phyloP scores from a whole-genome alignment of 1,140 invertebrate species.

The Trissolcus basalis region DNA sequence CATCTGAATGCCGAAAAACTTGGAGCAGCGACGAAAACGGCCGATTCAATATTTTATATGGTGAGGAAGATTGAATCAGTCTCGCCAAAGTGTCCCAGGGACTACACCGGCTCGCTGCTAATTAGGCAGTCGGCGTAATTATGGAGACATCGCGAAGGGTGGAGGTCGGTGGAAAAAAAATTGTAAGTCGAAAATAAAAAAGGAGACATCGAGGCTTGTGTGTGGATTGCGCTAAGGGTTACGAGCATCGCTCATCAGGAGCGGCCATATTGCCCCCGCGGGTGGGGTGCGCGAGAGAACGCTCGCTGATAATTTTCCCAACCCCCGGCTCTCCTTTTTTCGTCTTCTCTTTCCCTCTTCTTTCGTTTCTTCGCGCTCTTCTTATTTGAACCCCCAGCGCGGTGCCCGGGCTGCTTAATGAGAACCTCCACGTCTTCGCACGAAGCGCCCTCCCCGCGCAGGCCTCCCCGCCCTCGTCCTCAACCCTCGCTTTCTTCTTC shows the following conservation, averaged over 20 bases:
- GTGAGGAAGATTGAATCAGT: constrained; percentile 41
- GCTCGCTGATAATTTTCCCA: constrained; percentile 69
- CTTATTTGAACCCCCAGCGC: constrained; percentile 73
- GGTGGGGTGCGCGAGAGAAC: constrained; percentile 57
- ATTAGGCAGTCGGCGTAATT: constrained; percentile 47
- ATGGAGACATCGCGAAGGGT: constrained; percentile 39
- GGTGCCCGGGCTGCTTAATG: constrained; percentile 76
- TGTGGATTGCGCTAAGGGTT: constrained; percentile 71
- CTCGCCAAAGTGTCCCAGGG: constrained; percentile 34
- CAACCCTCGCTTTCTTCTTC: constrained; percentile 42
- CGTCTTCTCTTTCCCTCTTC: constrained; percentile 63
- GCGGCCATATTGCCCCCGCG: constrained; percentile 72
- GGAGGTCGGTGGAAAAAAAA: constrained; percentile 1
- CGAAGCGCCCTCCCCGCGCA: constrained; percentile 21
- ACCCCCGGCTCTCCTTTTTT: constrained; percentile 67
- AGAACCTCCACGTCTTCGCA: constrained; percentile 72
- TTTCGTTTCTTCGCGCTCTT: constrained; percentile 53
- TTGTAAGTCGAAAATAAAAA: constrained; percentile 2
- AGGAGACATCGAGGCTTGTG: constrained; percentile 41
- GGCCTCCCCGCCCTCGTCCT: constrained; percentile 12
- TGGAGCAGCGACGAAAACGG: constrained; percentile 35
- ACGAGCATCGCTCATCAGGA: constrained; percentile 75
- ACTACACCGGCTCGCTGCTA: constrained; percentile 40
- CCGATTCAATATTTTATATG: constrained; percentile 53
- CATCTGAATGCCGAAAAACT: constrained; percentile 51